phyloP scores from a whole-genome alignment of 2,113 vertebrate species.

The Silurus asotus region DNA sequence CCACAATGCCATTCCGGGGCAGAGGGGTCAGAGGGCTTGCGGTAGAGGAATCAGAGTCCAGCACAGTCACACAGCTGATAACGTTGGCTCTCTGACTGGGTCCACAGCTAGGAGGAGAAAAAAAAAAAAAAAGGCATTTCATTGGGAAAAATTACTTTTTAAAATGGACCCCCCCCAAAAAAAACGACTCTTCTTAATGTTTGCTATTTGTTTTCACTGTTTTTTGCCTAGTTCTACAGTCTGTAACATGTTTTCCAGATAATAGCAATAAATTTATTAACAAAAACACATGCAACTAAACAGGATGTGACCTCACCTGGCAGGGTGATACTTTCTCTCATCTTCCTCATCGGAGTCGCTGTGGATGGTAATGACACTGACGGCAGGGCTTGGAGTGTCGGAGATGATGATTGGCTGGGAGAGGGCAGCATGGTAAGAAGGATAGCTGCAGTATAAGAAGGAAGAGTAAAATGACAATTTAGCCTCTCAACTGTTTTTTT shows the following conservation, averaged over 20 bases:
- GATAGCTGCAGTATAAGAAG: slow-evolving; percentile 68
- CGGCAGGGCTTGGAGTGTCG: slow-evolving; percentile 93
- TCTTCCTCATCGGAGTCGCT: slow-evolving; percentile 97
- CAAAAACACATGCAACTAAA: neutral
- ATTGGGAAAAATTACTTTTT: neutral
- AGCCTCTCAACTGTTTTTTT: neutral
- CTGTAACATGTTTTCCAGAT: no score
- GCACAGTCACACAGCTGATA: slow-evolving; percentile 98
- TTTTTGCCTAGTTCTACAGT: no score
- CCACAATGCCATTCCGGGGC: slow-evolving; percentile 74
- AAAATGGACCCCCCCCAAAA: no score
- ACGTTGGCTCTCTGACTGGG: slow-evolving; percentile 93
- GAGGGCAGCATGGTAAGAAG: slow-evolving; percentile 59
- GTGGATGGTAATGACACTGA: slow-evolving; percentile 99
- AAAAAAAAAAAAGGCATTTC: neutral
- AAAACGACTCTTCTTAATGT: no score
- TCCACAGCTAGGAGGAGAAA: slow-evolving; percentile 49
- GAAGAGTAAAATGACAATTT: neutral
- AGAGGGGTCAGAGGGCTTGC: slow-evolving; percentile 84
- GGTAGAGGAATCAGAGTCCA: slow-evolving; percentile 93
- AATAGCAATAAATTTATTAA: neutral
- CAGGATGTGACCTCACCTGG: slow-evolving; percentile 75
- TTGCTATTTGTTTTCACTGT: no score
- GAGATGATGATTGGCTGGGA: slow-evolving; percentile 95
- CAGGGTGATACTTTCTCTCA: slow-evolving; percentile 91